Evolutionary conservation across 2,797 vertebrate genomes (phyloP), one percentile per base, ranked within the genome.

Genomic region (Pogoniulus pusillus): DNA sequence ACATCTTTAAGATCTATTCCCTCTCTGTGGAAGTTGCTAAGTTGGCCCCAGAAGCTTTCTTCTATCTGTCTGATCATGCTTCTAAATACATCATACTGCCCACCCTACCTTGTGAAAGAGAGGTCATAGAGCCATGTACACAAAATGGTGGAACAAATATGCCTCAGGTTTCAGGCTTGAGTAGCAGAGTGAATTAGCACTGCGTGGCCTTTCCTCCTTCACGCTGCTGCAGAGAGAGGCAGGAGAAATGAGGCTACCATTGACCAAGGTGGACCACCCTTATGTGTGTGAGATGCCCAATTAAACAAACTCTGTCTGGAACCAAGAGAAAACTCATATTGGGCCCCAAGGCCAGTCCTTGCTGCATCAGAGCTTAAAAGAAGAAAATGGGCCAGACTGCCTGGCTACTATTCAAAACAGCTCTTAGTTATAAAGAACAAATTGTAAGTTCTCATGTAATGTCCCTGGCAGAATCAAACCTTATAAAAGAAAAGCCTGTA

Each of bases 401-500:
- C 64, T 96, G 94, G 93, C 91, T 76, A 26, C 77, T 79, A 10
- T 87, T 93, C 94, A 95, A 95, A 92, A 93, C 0, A 0, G 64
- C 92, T 95, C 89, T 95, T 79, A 92, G 87, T 93, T 94, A 89
- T 85, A 94, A 93, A 96, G 93, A 92, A 95, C 89, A 95, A 95
- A 95, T 92, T 93, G 85, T 95, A 92, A 96, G 93, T 93, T 95
- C 92, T 87, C 91, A 23, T 92, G 85, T 96, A 96, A 95, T 76
- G 89, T 93, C 89, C 89, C 85, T 92, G 91, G 92, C 91, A 95
- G 68, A 79, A 83, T 84, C 65, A 26, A 49, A 81, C 83, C 85
- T 92, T 92, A 73, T 91, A 93, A 91, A 96, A 92, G 87, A 92
- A 90, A 92, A 92, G 71, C 79, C 87, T 89, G 87, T 94, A 95